Base-by-base conservation (phyloP, 2,113 vertebrate species). In the Labeo catla region DNA sequence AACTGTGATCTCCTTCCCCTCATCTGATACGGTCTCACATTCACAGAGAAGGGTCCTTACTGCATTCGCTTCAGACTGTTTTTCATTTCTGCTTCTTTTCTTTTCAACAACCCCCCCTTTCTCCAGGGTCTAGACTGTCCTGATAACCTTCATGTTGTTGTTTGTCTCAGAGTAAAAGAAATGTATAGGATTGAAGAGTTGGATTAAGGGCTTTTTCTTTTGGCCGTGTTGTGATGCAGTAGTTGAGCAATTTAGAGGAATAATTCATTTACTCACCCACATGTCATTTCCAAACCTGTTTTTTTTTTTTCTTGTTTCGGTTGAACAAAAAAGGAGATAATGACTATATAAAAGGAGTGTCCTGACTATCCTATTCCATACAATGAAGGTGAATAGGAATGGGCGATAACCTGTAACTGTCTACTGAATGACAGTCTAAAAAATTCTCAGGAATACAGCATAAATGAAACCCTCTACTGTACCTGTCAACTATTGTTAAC, bases 1-100 rank as follows among this genome's bases (percentile, higher is more conserved):
- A 52, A 72, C 47, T 39, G 86, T 90, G 87, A 82, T 91, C 91
- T 88, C 92, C 87, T 88, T 87, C 78, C 76, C 93, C 88, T 90
- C 76, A 52, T 28, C 79, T 88, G 12, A 61, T 36, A 50, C 70
- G 43, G 52, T 11, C 57, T n/a, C 47, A 59, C 76, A 83, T 83
- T 88, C 80, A 77, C 9, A 4, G 39, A 59, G 45, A 81, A 76
- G 73, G 28, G 80, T 43, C 74, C 23, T 63, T 50, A 47, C 52
- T 68, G 19, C 57, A 43, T 47, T 83, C 15, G 5, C 5, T 45
- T 45, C 54, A 84, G 66, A 70, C 82, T 47, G 15, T 52, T 68
- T 57, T 49, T 68, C 39, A 59, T 10, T 52, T 83, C 66, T 70
- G 81, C 52, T n/a, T 7, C 21, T 52, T 70, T 68, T 54, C 21